phyloP scores from a whole-genome alignment of 2,113 vertebrate genomes.

The Micronycteris hirsuta region DNA sequence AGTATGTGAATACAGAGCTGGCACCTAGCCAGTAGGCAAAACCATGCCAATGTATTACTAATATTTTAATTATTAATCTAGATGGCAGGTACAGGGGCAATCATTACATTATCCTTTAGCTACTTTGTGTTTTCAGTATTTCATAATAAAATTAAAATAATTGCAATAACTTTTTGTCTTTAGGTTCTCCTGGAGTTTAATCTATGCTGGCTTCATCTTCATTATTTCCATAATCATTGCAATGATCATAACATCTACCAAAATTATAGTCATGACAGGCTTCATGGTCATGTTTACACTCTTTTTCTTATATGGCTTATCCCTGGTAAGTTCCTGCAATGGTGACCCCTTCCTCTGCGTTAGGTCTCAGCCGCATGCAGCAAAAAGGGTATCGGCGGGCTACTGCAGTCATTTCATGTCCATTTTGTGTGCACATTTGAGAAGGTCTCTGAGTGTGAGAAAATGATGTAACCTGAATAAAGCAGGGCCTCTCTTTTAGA shows the following conservation, averaged over 20 bases:
- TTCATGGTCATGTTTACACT: constrained; percentile 70
- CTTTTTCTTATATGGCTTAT: constrained; percentile 78
- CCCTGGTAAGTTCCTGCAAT: constrained; percentile 73
- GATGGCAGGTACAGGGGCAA: not conserved
- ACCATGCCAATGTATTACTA: not conserved
- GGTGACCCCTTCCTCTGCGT: not conserved
- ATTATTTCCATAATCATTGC: constrained; percentile 73
- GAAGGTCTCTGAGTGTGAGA: not conserved
- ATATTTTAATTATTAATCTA: not conserved
- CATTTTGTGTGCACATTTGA: not conserved
- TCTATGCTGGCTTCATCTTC: constrained; percentile 68
- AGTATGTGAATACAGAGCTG: not conserved
- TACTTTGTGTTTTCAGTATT: not conserved
- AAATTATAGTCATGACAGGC: constrained; percentile 65
- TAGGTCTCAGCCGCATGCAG: not conserved
- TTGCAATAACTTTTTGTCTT: constrained; percentile 41
- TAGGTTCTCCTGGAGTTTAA: constrained; percentile 81
- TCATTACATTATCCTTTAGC: not conserved
- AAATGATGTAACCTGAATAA: not conserved
- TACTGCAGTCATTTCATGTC: not conserved
- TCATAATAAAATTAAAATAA: not conserved
- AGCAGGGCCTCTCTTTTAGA: not conserved
- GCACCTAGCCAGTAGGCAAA: not conserved
- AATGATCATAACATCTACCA: not conserved
- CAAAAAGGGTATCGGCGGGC: not conserved